A percentile compares a stretch with the other conserved stretches of the same genome.
Evolutionary conservation across 2,113 vertebrate genomes (phyloP).

Genomic region (Oxygymnocypris stewartii): DNA sequence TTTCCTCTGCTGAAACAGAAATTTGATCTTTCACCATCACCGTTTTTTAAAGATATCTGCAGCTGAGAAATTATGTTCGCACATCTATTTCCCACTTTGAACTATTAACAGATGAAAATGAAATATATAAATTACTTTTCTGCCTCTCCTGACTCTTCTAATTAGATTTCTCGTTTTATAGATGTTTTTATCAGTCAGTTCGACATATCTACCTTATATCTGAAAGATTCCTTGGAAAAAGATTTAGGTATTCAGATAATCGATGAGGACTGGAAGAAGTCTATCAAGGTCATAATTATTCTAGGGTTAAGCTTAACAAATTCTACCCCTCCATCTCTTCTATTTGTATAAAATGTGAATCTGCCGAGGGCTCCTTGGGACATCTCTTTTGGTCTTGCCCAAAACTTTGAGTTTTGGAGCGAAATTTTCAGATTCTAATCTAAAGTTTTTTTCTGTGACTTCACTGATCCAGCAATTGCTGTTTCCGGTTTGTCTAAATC

Average conservation of each 20-base stretch:
- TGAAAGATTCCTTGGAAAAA: background rate
- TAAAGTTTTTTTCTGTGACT: background rate
- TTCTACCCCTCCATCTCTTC: background rate
- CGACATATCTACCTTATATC: background rate
- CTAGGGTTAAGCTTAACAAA: background rate
- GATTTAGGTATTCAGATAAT: background rate
- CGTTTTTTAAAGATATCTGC: background rate
- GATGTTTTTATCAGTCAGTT: background rate
- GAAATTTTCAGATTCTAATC: background rate
- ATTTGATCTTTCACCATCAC: background rate
- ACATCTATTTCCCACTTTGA: background rate
- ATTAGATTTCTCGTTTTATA: background rate
- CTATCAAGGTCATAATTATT: constrained; percentile 1
- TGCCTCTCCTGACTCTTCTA: background rate
- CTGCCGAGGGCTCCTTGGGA: background rate
- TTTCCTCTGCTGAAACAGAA: background rate
- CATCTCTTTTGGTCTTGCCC: background rate
- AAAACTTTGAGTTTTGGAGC: background rate
- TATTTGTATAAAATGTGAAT: background rate
- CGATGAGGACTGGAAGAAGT: background rate
- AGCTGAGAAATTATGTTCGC: background rate
- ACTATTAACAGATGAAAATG: background rate
- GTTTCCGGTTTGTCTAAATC: background rate
- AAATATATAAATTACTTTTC: background rate
- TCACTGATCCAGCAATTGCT: background rate